These are phyloP conservation scores for Amia ocellicauda DNA, from an alignment of 2,113 vertebrate genomes.

Conservation along the genomic window DNA sequence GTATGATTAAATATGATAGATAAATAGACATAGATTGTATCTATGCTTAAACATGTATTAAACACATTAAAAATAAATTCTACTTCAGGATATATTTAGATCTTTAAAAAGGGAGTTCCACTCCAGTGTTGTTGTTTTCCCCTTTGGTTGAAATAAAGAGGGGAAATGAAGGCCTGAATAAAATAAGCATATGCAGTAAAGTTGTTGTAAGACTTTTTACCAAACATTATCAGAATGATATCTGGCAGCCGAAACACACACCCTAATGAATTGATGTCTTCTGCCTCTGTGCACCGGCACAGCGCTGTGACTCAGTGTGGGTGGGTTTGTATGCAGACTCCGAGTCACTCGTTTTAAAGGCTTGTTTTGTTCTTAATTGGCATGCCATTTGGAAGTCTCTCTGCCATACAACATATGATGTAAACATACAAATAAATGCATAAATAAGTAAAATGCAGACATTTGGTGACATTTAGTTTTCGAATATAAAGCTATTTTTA, in stretches of 20 bases:
- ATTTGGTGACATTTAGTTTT: too few species aligned
- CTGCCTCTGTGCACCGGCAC: not conserved
- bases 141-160: too few species aligned
- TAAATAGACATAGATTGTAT: too few species aligned
- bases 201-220: not conserved
- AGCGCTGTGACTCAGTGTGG: not conserved
- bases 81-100: too few species aligned
- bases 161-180: too few species aligned
- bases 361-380: conserved; percentile 1
- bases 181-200: too few species aligned
- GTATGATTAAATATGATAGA: too few species aligned
- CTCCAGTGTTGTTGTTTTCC: too few species aligned
- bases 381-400: not conserved
- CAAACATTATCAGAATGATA: not conserved
- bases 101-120: too few species aligned
- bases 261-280: not conserved
- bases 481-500: not conserved
- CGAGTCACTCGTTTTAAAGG: not conserved
- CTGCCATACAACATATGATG: not conserved
- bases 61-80: too few species aligned
- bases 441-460: too few species aligned
- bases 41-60: too few species aligned
- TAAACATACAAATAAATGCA: not conserved
- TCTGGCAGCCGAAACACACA: not conserved
- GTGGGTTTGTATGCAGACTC: not conserved